Percentiles rank a stretch among this genome's conserved stretches.
Conservation (phyloP, 2,888 invertebrate genomes). For the Siphonodentalium dalli region DNA sequence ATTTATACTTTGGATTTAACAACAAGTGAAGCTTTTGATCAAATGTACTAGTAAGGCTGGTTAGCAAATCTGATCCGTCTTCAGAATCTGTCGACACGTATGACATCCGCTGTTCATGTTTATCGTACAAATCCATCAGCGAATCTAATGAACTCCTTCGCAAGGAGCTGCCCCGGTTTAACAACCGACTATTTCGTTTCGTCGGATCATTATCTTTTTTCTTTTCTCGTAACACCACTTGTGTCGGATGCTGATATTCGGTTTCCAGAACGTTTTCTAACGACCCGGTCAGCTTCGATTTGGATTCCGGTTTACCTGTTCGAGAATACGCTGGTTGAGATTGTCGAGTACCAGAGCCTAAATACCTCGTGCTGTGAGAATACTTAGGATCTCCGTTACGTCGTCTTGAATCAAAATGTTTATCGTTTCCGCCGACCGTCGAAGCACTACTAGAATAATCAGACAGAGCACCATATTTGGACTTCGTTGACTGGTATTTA, state of each 20-base stretch:
- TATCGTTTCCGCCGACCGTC: too few species aligned
- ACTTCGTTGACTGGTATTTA: slow-evolving; percentile 6
- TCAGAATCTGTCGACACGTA: slow-evolving; percentile 54
- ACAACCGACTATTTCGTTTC: slow-evolving; percentile 24
- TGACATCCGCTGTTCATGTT: slow-evolving; percentile 40
- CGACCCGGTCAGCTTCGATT: too few species aligned
- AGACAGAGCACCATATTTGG: slow-evolving; percentile 4
- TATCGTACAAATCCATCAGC: slow-evolving; percentile 66
- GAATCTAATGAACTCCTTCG: slow-evolving; percentile 71
- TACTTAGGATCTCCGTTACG: too few species aligned
- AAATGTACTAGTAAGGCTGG: slow-evolving; percentile 55
- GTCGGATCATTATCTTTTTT: too few species aligned
- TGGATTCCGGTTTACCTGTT: too few species aligned
- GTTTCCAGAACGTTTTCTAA: too few species aligned
- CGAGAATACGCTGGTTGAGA: too few species aligned
- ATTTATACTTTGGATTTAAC: slow-evolving; percentile 49
- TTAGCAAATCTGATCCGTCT: slow-evolving; percentile 55
- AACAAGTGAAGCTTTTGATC: slow-evolving; percentile 58
- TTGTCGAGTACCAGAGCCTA: too few species aligned
- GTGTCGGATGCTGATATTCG: too few species aligned
- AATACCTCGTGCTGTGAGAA: too few species aligned
- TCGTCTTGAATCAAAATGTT: too few species aligned
- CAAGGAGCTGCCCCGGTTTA: slow-evolving; percentile 33
- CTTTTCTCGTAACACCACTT: too few species aligned
- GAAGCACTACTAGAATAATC: slow-evolving; percentile 21